Evolutionary conservation across 2,888 invertebrate species (phyloP).

Genomic region (Pyralis farinalis): DNA sequence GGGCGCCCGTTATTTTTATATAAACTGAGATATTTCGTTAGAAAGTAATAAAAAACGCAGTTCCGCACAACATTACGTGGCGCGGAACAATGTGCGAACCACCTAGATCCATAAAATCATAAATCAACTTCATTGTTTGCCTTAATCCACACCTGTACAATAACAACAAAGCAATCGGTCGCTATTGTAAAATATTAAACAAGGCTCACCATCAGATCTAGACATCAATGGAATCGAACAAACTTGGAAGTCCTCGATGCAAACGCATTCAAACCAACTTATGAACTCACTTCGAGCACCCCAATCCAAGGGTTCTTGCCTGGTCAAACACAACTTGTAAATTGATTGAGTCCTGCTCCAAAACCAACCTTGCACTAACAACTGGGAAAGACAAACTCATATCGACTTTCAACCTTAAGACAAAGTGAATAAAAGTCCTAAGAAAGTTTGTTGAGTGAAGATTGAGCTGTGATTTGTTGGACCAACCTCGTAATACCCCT

Average conservation of each 20-base stretch:
- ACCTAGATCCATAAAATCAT: no score
- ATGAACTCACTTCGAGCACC: slow-evolving; percentile 2
- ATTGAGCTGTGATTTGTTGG: slow-evolving; percentile 21
- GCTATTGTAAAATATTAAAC: slow-evolving; percentile 5
- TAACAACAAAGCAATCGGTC: neutral
- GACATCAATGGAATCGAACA: slow-evolving; percentile 5
- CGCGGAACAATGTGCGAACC: no score
- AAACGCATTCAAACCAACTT: slow-evolving; percentile 16
- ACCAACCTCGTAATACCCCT: slow-evolving; percentile 41
- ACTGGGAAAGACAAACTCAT: slow-evolving; percentile 1
- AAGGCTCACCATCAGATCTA: neutral
- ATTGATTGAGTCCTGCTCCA: slow-evolving; percentile 56
- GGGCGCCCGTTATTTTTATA: no score
- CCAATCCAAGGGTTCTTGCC: slow-evolving; percentile 42
- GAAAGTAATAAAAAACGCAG: no score
- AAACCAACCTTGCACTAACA: slow-evolving; percentile 21
- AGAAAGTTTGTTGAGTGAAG: slow-evolving; percentile 7
- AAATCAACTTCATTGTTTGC: no score
- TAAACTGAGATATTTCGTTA: no score
- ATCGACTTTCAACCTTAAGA: slow-evolving; percentile 26
- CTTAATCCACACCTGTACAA: no score
- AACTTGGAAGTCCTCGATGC: slow-evolving; percentile 11
- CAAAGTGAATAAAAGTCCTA: slow-evolving; percentile 17
- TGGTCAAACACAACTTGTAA: slow-evolving; percentile 64
- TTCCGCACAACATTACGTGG: no score